These are phyloP conservation scores for Eledona agricola DNA, from an alignment of 2,888 invertebrate genomes.

Conservation along the genomic window DNA sequence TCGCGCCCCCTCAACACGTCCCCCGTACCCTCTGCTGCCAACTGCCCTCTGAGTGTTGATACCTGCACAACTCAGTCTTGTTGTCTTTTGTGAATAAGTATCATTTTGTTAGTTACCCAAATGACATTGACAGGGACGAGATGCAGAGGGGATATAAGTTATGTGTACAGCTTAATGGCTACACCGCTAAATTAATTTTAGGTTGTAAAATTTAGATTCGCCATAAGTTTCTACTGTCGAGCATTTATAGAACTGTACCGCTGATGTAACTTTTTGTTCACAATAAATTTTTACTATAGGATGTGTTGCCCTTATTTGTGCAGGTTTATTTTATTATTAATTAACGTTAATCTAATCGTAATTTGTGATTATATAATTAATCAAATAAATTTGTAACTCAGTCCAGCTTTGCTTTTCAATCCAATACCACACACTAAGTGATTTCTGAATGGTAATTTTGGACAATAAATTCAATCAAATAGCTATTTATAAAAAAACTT, in stretches of 20 bases:
- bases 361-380: conserved; percentile 46
- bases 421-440: neutral
- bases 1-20: conserved; percentile 49
- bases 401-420: neutral
- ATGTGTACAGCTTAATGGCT: conserved; percentile 56
- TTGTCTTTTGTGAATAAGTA: conserved; percentile 47
- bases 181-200: conserved; percentile 54
- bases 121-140: conserved; percentile 23
- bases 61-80: conserved; percentile 55
- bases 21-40: conserved; percentile 48
- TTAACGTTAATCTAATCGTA: conserved; percentile 46
- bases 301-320: conserved; percentile 52
- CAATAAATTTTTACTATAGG: conserved; percentile 55
- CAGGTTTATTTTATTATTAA: conserved; percentile 48
- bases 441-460: no score
- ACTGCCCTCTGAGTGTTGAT: conserved; percentile 55
- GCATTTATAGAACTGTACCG: conserved; percentile 51
- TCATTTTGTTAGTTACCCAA: conserved; percentile 35
- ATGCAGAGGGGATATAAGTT: conserved; percentile 34
- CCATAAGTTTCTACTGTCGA: conserved; percentile 52
- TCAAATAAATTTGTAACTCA: conserved; percentile 43
- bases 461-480: no score
- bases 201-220: conserved; percentile 49
- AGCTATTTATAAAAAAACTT: no score
- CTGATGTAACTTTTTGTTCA: conserved; percentile 50